Conservation (phyloP, 2,888 invertebrate genomes). For the Drosophila sordidapex region DNA sequence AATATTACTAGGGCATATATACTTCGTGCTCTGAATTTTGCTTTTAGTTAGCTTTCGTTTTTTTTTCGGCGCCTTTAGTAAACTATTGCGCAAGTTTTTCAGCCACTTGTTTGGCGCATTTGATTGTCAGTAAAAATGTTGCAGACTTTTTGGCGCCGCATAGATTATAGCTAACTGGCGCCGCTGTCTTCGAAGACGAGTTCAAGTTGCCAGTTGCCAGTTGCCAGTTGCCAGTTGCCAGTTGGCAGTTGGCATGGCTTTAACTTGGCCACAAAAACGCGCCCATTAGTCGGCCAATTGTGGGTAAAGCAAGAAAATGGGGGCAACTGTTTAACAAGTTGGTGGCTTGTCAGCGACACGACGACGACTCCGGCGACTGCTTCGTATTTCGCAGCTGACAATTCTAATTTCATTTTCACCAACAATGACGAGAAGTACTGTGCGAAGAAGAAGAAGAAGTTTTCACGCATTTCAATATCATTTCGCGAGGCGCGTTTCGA, state of each 20-base stretch:
- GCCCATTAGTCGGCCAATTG: constrained; percentile 57
- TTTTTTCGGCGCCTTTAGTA: constrained; percentile 23
- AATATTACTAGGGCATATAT: constrained; percentile 15
- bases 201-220: constrained; percentile 17
- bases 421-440: constrained; percentile 31
- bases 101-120: constrained; percentile 60
- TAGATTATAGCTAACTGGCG: constrained; percentile 82
- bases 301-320: constrained; percentile 57
- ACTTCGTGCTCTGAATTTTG: constrained; percentile 2
- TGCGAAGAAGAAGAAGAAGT: constrained; percentile 13
- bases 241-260: constrained; percentile 44
- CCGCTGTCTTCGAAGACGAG: constrained; percentile 50
- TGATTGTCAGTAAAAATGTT: constrained; percentile 80
- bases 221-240: no score
- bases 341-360: constrained; percentile 62
- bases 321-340: constrained; percentile 56
- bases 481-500: constrained; percentile 60
- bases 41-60: neutral
- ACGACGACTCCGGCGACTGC: neutral
- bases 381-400: constrained; percentile 34
- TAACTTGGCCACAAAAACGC: constrained; percentile 61
- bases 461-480: constrained; percentile 72
- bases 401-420: constrained; percentile 74
- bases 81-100: constrained; percentile 61
- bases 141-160: constrained; percentile 82